Evolutionary conservation across 2,888 invertebrate genomes (phyloP).

Genomic region (Tipula helvola): DNA sequence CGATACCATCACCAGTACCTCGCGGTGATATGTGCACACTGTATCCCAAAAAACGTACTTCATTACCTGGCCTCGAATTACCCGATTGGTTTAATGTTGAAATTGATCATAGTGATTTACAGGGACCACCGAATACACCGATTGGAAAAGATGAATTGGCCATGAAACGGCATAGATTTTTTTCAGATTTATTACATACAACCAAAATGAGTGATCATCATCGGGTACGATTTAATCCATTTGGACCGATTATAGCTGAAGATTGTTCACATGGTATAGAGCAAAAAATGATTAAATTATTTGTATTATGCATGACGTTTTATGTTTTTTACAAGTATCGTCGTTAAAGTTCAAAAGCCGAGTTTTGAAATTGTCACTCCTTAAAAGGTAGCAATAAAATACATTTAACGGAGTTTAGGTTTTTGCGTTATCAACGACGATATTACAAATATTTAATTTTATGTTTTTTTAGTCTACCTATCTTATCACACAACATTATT

Average conservation of each 20-base stretch:
- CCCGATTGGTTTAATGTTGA: slow-evolving; percentile 39
- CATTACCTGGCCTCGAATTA: slow-evolving; percentile 24
- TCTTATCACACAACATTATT: background rate
- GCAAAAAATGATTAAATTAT: background rate
- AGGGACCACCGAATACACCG: slow-evolving; percentile 52
- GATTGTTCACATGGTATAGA: background rate
- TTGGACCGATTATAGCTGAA: slow-evolving; percentile 41
- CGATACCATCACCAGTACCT: slow-evolving; percentile 34
- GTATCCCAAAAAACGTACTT: slow-evolving; percentile 34
- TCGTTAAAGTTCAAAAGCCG: background rate
- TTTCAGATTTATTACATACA: slow-evolving; percentile 62
- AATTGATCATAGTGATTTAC: slow-evolving; percentile 24
- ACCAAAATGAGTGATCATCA: slow-evolving; percentile 61
- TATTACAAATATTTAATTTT: background rate
- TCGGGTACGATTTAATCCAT: slow-evolving; percentile 61
- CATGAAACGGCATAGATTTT: slow-evolving; percentile 61
- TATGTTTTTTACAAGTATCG: background rate
- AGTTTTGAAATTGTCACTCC: background rate
- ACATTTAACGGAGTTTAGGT: background rate
- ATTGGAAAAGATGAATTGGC: slow-evolving; percentile 68
- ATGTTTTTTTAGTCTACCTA: background rate
- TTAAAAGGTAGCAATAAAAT: background rate
- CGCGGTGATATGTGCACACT: slow-evolving; percentile 39
- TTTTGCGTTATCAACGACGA: background rate
- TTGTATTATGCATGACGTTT: background rate